Percentiles rank a stretch among this genome's conserved stretches.
These are phyloP conservation scores for Pogonomyrmex barbatus DNA, from an alignment of 1,140 invertebrate species.

Conservation along the genomic window DNA sequence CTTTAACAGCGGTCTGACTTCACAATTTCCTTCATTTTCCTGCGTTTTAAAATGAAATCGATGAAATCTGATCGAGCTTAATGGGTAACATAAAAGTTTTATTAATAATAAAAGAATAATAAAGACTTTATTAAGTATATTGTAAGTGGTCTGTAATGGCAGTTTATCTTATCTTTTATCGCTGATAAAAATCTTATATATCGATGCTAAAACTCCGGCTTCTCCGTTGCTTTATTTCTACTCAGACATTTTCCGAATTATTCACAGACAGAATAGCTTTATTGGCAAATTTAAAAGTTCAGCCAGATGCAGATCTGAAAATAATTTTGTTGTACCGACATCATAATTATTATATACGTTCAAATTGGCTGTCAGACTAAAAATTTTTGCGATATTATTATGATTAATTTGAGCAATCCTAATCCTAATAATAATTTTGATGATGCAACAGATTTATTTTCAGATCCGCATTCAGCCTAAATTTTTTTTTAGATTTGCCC, in stretches of 20 bases:
- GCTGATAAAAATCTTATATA: slow-evolving; percentile 11
- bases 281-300: neutral
- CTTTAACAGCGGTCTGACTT: neutral
- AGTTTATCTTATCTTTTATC: slow-evolving; percentile 10
- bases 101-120: slow-evolving; percentile 1
- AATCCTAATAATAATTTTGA: too few species aligned
- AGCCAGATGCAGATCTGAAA: neutral
- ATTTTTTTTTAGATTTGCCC: too few species aligned
- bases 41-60: neutral
- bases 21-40: neutral
- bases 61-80: neutral
- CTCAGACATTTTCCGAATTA: neutral
- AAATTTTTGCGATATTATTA: too few species aligned
- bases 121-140: neutral
- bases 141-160: neutral
- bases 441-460: too few species aligned
- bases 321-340: neutral
- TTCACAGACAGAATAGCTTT: neutral
- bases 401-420: too few species aligned
- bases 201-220: neutral
- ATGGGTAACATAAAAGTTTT: slow-evolving; percentile 10
- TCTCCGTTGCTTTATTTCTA: neutral
- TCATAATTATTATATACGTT: too few species aligned
- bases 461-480: too few species aligned
- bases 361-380: too few species aligned